phyloP scores from a whole-genome alignment of 2,888 invertebrate genomes.

The Reticulitermes lucifugus region DNA sequence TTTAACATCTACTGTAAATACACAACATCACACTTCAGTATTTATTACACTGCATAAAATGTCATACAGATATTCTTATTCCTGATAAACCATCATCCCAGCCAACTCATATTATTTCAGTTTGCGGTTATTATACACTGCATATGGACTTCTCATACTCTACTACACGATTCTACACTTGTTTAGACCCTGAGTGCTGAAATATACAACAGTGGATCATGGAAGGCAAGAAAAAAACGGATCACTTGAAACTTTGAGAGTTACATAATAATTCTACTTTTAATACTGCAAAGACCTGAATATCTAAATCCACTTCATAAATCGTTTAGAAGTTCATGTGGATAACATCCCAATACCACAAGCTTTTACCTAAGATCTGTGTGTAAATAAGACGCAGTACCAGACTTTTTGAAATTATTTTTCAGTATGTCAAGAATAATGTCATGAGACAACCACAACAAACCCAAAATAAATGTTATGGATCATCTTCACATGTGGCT shows the following conservation, averaged over 20 bases:
- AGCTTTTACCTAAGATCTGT: not conserved
- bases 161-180: not conserved
- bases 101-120: not conserved
- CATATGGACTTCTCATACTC: not conserved
- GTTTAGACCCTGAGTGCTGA: conserved; percentile 28
- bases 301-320: not conserved
- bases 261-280: conserved; percentile 23
- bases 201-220: conserved; percentile 14
- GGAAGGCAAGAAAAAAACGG: conserved; percentile 15
- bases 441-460: not conserved
- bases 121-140: too few species aligned
- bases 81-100: conserved; percentile 7
- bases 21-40: not conserved
- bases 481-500: not conserved
- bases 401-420: not conserved
- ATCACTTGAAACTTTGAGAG: not conserved
- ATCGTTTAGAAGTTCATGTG: not conserved
- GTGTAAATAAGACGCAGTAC: not conserved
- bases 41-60: conserved; percentile 7
- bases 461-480: not conserved
- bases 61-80: not conserved
- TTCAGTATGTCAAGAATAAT: not conserved
- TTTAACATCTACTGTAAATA: not conserved
- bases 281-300: not conserved
- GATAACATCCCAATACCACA: not conserved